Conservation (phyloP, 2,113 vertebrate species). For the Chunga burmeisteri region DNA sequence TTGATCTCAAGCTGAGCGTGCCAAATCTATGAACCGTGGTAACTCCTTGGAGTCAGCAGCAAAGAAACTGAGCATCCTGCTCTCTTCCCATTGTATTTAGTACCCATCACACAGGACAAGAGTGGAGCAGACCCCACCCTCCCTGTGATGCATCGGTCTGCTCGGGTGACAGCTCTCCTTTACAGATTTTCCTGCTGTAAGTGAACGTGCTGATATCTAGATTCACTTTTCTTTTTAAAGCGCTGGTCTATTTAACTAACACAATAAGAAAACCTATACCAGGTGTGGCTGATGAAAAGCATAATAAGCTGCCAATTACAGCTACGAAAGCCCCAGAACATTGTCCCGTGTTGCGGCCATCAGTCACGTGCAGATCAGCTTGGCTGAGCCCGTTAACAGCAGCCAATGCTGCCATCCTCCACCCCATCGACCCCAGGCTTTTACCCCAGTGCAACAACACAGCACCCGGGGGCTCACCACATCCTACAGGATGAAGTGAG, state of each 20-base stretch:
- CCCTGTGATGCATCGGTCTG: accelerated
- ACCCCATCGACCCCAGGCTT: neutral
- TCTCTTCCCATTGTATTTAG: neutral
- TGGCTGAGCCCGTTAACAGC: neutral
- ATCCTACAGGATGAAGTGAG: neutral
- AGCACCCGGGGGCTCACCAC: neutral
- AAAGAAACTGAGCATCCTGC: neutral
- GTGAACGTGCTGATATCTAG: neutral
- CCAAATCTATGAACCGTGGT: neutral
- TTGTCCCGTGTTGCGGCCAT: neutral
- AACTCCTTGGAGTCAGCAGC: neutral
- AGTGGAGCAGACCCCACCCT: neutral
- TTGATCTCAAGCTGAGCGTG: neutral
- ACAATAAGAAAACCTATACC: neutral
- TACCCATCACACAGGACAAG: neutral
- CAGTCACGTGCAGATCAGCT: neutral
- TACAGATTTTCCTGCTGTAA: neutral
- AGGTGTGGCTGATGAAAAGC: neutral
- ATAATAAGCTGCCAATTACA: neutral
- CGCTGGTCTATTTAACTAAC: neutral
- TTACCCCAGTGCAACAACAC: accelerated
- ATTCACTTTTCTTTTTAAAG: neutral
- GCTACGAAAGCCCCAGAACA: neutral
- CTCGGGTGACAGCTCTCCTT: neutral
- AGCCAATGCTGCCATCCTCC: neutral